Percentiles rank a stretch among this genome's conserved stretches.
Conservation (phyloP, 2,113 vertebrate genomes). For the Trichechus manatus region DNA sequence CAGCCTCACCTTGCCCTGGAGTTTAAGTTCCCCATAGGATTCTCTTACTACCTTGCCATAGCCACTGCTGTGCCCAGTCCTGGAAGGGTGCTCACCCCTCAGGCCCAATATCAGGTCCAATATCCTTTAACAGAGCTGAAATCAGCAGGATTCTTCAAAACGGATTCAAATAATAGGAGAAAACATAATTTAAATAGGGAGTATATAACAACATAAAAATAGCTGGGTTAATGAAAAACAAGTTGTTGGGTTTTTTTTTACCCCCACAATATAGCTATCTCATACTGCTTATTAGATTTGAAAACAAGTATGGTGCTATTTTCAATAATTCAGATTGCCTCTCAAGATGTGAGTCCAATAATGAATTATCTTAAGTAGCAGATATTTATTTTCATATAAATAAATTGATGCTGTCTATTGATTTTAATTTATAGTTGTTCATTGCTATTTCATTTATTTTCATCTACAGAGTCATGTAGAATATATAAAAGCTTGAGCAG, state of each 20-base stretch:
- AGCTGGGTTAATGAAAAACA: background rate
- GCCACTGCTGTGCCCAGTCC: fast-evolving
- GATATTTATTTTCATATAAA: background rate
- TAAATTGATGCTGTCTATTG: background rate
- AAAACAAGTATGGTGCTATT: background rate
- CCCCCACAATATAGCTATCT: background rate
- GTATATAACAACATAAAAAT: background rate
- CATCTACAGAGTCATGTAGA: background rate
- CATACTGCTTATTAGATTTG: background rate
- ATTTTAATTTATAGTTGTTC: background rate
- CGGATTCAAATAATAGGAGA: background rate
- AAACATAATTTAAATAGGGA: slow-evolving; percentile 15
- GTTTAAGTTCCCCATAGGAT: background rate
- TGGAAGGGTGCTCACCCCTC: background rate
- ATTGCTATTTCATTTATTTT: background rate
- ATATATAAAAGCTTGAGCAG: background rate
- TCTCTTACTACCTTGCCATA: background rate
- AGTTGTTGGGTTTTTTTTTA: background rate
- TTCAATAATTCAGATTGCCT: background rate
- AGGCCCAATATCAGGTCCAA: background rate
- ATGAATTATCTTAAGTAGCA: background rate
- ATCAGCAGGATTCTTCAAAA: background rate
- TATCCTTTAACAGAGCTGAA: background rate
- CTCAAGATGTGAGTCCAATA: background rate
- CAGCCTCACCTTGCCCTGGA: background rate